A percentile compares a stretch with the other conserved stretches of the same genome.
phyloP scores from a whole-genome alignment of 30 jellyfish, hydroid and myxozoan species.

The Nemopilema nomurai region DNA sequence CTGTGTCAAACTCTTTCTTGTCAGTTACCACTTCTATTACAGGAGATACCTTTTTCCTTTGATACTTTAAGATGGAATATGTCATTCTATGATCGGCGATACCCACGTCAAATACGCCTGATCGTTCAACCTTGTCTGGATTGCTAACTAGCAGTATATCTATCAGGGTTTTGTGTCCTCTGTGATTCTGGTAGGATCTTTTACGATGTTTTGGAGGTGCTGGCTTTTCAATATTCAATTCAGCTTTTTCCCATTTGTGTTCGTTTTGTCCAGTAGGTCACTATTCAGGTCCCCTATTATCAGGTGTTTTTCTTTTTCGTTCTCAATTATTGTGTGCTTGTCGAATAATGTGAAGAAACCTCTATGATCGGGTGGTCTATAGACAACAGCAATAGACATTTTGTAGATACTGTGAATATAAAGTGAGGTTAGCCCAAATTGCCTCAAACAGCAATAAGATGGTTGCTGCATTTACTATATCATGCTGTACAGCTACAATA shows the following conservation, averaged over 20 bases:
- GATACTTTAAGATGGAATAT: background rate
- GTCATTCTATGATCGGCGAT: slow-evolving; percentile 17
- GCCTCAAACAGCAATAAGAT: no score
- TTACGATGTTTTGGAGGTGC: background rate
- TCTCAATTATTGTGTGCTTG: slow-evolving; percentile 1
- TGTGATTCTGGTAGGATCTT: slow-evolving; percentile 7
- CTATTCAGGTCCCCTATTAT: slow-evolving; percentile 16
- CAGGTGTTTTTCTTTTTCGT: slow-evolving; percentile 6
- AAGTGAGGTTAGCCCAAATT: slow-evolving; percentile 29
- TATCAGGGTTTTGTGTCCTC: slow-evolving; percentile 9
- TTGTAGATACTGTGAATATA: slow-evolving; percentile 19
- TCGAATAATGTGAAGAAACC: slow-evolving; percentile 33
- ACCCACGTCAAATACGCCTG: slow-evolving; percentile 26
- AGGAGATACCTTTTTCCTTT: slow-evolving; percentile 17
- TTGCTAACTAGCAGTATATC: slow-evolving; percentile 8
- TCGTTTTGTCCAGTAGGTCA: slow-evolving; percentile 12
- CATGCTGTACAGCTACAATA: no score
- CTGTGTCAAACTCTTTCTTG: slow-evolving; percentile 24
- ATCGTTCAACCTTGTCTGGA: slow-evolving; percentile 12
- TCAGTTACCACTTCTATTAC: background rate
- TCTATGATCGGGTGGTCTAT: slow-evolving; percentile 40
- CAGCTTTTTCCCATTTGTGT: slow-evolving; percentile 5
- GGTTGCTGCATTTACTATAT: no score
- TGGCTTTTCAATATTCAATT: slow-evolving; percentile 2
- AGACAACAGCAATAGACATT: slow-evolving; percentile 13